These are phyloP conservation scores for Telmatochromis sp. DNA, from an alignment of 2,113 vertebrate species.

Conservation along the genomic window DNA sequence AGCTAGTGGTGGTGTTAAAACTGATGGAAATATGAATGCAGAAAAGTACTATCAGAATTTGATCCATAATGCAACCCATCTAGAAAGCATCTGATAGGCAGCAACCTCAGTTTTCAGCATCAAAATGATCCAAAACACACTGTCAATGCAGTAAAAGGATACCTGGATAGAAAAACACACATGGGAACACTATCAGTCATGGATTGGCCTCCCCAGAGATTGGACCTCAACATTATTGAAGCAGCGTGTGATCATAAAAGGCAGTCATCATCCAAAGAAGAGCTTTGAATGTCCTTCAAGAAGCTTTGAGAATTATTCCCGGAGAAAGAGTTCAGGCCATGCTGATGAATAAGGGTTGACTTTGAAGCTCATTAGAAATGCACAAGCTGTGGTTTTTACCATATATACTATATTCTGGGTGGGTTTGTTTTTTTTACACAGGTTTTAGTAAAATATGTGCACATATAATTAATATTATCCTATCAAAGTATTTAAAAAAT, in stretches of 20 bases:
- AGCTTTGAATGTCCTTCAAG: neutral
- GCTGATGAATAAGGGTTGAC: neutral
- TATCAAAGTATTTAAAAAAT: neutral
- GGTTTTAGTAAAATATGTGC: neutral
- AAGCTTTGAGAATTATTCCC: neutral
- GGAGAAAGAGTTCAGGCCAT: neutral
- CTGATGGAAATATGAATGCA: neutral
- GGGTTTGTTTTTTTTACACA: rapidly evolving
- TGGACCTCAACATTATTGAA: neutral
- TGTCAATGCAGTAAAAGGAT: neutral
- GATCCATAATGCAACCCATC: neutral
- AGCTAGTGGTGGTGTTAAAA: neutral
- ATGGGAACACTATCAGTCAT: neutral
- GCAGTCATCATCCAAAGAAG: neutral
- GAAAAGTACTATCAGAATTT: neutral
- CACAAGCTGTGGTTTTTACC: neutral
- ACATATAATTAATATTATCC: neutral
- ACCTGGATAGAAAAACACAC: neutral
- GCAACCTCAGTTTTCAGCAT: neutral
- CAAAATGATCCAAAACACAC: neutral
- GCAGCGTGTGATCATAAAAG: neutral
- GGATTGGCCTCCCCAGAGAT: neutral
- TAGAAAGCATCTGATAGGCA: neutral
- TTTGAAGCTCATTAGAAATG: neutral
- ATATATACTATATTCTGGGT: neutral